Base-by-base conservation (phyloP, 2,888 invertebrate species). In the Plutella xylostella region DNA sequence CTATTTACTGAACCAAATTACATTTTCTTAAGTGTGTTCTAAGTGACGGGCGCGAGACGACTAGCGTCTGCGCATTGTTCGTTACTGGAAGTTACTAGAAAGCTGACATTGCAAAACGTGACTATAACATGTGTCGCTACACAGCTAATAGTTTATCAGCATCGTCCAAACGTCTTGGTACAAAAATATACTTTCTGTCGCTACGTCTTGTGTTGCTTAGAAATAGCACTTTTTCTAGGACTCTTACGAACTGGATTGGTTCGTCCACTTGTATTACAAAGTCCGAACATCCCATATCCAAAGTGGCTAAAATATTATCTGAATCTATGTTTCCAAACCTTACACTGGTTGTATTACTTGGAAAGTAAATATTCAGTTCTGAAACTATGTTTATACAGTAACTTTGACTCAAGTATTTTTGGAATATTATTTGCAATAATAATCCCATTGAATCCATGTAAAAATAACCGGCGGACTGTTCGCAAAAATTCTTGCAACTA, bases 231-330 rank as follows among this genome's bases (percentile, higher is more conserved):
- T 60, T 59, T 49, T 85, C 84, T 43, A 83, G 71, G 0, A 70
- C 63, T 4, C 45, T 44, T 58, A 86, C 68, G 48, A 85, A 82
- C 4, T 49, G 48, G 38, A 55, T 41, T 1, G 86, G 75, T 39
- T 82, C 55, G 42, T 54, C 50, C 60, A 76, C 60, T 49, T 60
- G 61, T 9, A 85, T 65, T 4, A 85, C 60, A 46, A 78, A 84
- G 60, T 80, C 83, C 9, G 80, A 79, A 57, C 85, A 86, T 7
- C 82, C 84, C 34, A 63, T 68, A 61, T 84, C 83, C 1, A 76
- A 74, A 1, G 70, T 65, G 18, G 60, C 50, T 1, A 75, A 45
- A 49, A 80, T 53, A 4, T 9, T 11, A 5, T 39, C 17, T 1
- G 17, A 25, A 7, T 39, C 9, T 7, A 25, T 7, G 3, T 3